A percentile compares a stretch with the other conserved stretches of the same genome.
phyloP scores from a whole-genome alignment of 2,888 invertebrate species.

The Lucinisca nassula region DNA sequence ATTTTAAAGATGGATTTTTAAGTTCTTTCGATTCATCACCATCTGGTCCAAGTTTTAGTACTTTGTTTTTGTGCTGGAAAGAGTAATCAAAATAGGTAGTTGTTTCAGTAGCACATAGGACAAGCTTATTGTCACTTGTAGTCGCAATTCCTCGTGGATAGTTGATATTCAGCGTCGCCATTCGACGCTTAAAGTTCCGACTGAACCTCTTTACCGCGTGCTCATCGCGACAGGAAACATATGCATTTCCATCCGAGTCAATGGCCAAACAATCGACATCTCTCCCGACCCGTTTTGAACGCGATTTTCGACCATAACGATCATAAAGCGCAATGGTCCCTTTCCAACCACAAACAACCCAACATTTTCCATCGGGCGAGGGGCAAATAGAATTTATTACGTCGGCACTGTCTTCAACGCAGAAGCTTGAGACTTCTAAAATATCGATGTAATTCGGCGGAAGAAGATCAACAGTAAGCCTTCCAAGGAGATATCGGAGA shows the following conservation, averaged over 20 bases:
- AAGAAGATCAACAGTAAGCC: constrained; percentile 59
- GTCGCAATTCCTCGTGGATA: constrained; percentile 66
- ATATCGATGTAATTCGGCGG: constrained; percentile 68
- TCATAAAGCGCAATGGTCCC: constrained; percentile 60
- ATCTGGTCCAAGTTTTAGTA: constrained; percentile 69
- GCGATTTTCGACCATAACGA: constrained; percentile 43
- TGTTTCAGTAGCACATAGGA: constrained; percentile 61
- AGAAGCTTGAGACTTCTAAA: constrained; percentile 67
- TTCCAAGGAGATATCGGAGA: constrained; percentile 63
- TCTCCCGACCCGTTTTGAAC: constrained; percentile 54
- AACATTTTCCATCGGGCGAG: constrained; percentile 67
- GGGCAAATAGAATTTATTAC: constrained; percentile 72
- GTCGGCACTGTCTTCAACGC: constrained; percentile 65
- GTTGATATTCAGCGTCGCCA: constrained; percentile 65
- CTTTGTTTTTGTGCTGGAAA: constrained; percentile 56
- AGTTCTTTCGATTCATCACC: constrained; percentile 67
- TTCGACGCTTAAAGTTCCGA: constrained; percentile 63
- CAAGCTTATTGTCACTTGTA: constrained; percentile 61
- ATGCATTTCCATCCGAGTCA: constrained; percentile 65
- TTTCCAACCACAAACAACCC: constrained; percentile 72
- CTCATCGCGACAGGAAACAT: constrained; percentile 68
- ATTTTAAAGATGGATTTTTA: constrained; percentile 61
- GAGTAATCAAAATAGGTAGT: constrained; percentile 68
- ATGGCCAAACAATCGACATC: constrained; percentile 67
- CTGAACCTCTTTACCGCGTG: constrained; percentile 65